Conservation (phyloP, 2,888 invertebrate species). For the Melolontha melolontha region DNA sequence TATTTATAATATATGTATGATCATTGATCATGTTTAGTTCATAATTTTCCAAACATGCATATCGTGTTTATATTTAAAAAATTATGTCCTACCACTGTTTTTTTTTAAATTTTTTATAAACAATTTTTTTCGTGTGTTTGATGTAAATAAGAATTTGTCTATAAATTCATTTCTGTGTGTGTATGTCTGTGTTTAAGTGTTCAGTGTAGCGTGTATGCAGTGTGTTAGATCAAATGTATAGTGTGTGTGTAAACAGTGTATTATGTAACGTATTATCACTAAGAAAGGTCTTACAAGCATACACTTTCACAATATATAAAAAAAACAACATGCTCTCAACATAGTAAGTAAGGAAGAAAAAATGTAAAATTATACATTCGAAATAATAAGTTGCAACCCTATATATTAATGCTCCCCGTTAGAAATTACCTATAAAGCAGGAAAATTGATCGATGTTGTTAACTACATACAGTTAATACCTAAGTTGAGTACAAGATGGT, state of each 20-base stretch:
- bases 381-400: constrained; percentile 12
- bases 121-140: constrained; percentile 45
- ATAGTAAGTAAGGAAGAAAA: constrained; percentile 2
- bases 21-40: constrained; percentile 32
- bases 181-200: constrained; percentile 47
- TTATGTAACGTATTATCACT: constrained; percentile 34
- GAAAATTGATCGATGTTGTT: background rate
- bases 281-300: constrained; percentile 43
- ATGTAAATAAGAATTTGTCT: constrained; percentile 42
- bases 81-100: background rate
- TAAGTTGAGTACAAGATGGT: no score
- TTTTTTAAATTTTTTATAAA: constrained; percentile 45
- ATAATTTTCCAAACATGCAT: constrained; percentile 11
- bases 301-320: constrained; percentile 40
- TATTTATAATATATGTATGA: constrained; percentile 39
- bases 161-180: constrained; percentile 36
- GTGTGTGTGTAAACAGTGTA: constrained; percentile 18
- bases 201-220: constrained; percentile 18
- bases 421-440: background rate
- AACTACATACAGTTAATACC: no score
- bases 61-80: constrained; percentile 15
- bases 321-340: constrained; percentile 32
- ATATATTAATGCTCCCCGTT: constrained; percentile 11
- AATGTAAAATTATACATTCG: constrained; percentile 31
- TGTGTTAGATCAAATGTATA: constrained; percentile 33